Evolutionary conservation across 2,888 invertebrate genomes (phyloP).

Genomic region (Melanchra persicariae): DNA sequence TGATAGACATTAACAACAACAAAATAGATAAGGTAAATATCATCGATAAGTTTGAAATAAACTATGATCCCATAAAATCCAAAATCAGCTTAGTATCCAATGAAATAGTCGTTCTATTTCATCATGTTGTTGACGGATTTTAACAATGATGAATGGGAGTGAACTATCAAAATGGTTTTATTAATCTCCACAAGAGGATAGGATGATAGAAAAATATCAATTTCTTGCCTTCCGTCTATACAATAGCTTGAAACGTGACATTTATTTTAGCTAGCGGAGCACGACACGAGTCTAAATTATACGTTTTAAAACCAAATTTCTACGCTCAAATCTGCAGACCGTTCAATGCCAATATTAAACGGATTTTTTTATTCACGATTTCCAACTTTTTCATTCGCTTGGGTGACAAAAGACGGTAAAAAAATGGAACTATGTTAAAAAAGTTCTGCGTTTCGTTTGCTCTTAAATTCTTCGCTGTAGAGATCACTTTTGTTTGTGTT

Average conservation of each 20-base stretch:
- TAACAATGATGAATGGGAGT: conserved; percentile 58
- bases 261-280: conserved; percentile 71
- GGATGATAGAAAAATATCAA: conserved; percentile 71
- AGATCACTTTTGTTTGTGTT: conserved; percentile 68
- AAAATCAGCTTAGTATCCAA: conserved; percentile 12
- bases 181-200: conserved; percentile 40
- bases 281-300: conserved; percentile 77
- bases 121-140: conserved; percentile 38
- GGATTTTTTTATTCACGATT: conserved; percentile 88
- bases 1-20: background rate
- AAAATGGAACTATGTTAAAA: conserved; percentile 68
- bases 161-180: conserved; percentile 64
- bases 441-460: conserved; percentile 51
- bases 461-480: conserved; percentile 68
- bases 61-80: conserved; percentile 19
- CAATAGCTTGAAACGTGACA: conserved; percentile 72
- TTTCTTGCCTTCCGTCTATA: conserved; percentile 61
- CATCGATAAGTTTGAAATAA: conserved; percentile 9
- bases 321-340: conserved; percentile 82
- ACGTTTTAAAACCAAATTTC: conserved; percentile 79
- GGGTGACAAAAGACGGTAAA: conserved; percentile 87
- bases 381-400: conserved; percentile 85
- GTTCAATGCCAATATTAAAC: conserved; percentile 89
- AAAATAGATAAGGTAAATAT: conserved; percentile 2
- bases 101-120: conserved; percentile 28